A percentile compares a stretch with the other conserved stretches of the same genome.
Evolutionary conservation across 2,113 vertebrate genomes (phyloP).

Genomic region (Hirundichthys speculiger): DNA sequence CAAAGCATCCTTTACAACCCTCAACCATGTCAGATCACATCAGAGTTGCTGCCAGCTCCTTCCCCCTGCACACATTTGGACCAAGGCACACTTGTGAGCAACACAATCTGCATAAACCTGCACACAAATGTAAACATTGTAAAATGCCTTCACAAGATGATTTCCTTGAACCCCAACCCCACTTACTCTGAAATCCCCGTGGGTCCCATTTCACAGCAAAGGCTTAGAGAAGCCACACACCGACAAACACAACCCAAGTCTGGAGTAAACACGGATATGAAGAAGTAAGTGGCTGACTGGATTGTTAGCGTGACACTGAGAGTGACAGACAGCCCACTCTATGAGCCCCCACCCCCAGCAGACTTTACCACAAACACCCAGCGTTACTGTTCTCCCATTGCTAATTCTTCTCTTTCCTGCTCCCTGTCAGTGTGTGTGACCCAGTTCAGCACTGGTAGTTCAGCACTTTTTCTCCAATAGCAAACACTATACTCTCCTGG

Average conservation of each 20-base stretch:
- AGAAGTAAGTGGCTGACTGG: constrained; percentile 39
- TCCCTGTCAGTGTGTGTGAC: constrained; percentile 48
- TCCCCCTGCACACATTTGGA: constrained; percentile 29
- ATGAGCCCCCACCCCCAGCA: constrained; percentile 27
- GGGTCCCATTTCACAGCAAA: constrained; percentile 39
- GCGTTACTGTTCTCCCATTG: constrained; percentile 1
- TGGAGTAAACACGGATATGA: constrained; percentile 37
- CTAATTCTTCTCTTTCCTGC: constrained; percentile 15
- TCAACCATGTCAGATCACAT: constrained; percentile 73
- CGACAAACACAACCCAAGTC: background rate
- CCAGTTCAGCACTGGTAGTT: constrained; percentile 47
- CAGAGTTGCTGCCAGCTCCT: constrained; percentile 58
- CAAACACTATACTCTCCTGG: constrained; percentile 33
- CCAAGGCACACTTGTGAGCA: constrained; percentile 18
- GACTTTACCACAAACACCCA: constrained; percentile 31
- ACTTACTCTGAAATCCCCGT: constrained; percentile 22
- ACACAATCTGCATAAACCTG: constrained; percentile 4
- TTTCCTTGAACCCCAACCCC: constrained; percentile 25
- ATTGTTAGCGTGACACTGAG: constrained; percentile 20
- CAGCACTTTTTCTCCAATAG: constrained; percentile 20
- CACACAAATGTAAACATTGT: constrained; percentile 26
- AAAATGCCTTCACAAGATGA: constrained; percentile 28
- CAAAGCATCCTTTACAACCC: constrained; percentile 61
- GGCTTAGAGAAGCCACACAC: constrained; percentile 32
- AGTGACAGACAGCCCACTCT: constrained; percentile 16